Evolutionary conservation across 2,888 invertebrate genomes (phyloP).

Genomic region (Melieria picta): DNA sequence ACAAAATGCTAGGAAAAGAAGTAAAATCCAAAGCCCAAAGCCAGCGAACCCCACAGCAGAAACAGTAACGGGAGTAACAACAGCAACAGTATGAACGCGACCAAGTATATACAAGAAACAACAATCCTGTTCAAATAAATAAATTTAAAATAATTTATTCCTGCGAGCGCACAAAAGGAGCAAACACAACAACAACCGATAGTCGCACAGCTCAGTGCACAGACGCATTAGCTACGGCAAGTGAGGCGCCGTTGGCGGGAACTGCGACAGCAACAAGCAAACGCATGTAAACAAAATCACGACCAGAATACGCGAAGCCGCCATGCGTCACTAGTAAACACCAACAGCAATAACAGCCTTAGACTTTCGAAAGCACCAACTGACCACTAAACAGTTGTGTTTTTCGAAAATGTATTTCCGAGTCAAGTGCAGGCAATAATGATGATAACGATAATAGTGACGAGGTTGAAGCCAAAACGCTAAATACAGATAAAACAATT

Average conservation of each 20-base stretch:
- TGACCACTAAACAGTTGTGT: not conserved
- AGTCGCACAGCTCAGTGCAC: conserved; percentile 12
- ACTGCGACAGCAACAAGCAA: conserved; percentile 2
- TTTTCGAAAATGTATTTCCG: conserved; percentile 20
- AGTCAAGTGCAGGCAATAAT: not conserved
- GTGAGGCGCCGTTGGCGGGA: not conserved
- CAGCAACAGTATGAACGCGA: too few species aligned
- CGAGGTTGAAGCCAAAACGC: too few species aligned
- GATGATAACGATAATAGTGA: conserved; percentile 1
- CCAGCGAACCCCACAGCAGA: not conserved
- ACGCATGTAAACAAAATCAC: conserved; percentile 29
- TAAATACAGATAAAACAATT: too few species aligned
- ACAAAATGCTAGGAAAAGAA: not conserved
- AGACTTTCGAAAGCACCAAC: not conserved
- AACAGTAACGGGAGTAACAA: too few species aligned
- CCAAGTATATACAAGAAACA: conserved; percentile 11
- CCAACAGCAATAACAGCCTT: not conserved
- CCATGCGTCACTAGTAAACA: not conserved
- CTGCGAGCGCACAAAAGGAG: conserved; percentile 22
- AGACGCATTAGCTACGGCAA: not conserved
- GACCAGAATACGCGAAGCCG: conserved; percentile 13
- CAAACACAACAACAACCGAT: conserved; percentile 18
- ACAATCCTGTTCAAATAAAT: conserved; percentile 37
- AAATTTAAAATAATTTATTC: conserved; percentile 42
- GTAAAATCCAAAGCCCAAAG: conserved; percentile 5